Evolutionary conservation across 2,888 invertebrate genomes (phyloP).

Genomic region (Dioctria linearis): DNA sequence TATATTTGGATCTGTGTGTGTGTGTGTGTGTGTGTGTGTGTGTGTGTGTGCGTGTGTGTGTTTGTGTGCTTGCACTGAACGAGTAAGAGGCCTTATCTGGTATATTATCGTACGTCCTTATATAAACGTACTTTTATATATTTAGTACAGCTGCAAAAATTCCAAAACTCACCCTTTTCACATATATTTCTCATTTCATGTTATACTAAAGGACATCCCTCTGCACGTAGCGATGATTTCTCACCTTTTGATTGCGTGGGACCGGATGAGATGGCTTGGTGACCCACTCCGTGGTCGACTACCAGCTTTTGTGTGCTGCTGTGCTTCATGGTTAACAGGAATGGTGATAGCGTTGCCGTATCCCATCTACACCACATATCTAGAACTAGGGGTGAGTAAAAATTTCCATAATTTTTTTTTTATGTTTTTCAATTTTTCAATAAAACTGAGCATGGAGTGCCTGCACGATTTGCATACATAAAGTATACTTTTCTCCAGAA

Average conservation of each 20-base stretch:
- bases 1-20: too few species aligned
- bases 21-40: too few species aligned
- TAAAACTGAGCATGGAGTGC: background rate
- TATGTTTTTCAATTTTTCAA: constrained; percentile 1
- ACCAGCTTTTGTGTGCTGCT: constrained; percentile 78
- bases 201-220: constrained; percentile 76
- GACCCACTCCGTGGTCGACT: constrained; percentile 77
- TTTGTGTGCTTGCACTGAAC: too few species aligned
- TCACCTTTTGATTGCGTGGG: constrained; percentile 78
- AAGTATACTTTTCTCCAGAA: background rate
- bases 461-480: background rate
- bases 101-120: too few species aligned
- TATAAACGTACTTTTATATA: too few species aligned
- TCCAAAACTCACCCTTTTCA: too few species aligned
- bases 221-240: constrained; percentile 81
- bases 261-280: constrained; percentile 77
- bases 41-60: too few species aligned
- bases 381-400: constrained; percentile 78
- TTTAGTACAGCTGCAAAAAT: too few species aligned
- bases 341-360: constrained; percentile 81
- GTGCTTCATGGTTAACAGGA: constrained; percentile 81
- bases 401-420: background rate
- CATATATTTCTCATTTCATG: constrained; percentile 2
- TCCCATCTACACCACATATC: constrained; percentile 81
- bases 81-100: too few species aligned